A percentile compares a stretch with the other conserved stretches of the same genome.
Evolutionary conservation across 1,140 invertebrate species (phyloP).

Genomic region (Cataglyphis hispanica): DNA sequence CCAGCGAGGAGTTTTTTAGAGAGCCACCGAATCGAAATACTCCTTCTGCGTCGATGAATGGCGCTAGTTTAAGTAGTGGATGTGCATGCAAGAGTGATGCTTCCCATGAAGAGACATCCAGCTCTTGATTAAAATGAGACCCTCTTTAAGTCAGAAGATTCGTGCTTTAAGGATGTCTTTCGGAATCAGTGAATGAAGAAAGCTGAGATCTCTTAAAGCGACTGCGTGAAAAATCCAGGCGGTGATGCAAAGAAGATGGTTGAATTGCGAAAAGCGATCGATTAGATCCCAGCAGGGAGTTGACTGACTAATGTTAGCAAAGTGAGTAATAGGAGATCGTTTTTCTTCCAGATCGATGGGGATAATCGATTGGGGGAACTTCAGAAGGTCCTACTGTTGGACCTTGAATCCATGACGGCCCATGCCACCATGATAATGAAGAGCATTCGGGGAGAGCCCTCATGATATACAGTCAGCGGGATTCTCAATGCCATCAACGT

Average conservation of each 20-base stretch:
- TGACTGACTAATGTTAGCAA: too few species aligned
- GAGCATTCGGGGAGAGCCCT: conserved; percentile 60
- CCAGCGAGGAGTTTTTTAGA: background rate
- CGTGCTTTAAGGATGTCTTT: background rate
- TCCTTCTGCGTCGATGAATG: background rate
- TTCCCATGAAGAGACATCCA: background rate
- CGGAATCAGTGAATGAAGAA: background rate
- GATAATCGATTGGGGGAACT: background rate
- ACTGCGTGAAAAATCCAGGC: background rate
- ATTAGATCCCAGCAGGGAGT: too few species aligned
- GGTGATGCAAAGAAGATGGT: background rate
- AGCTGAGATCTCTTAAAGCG: too few species aligned
- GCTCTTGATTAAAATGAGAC: too few species aligned
- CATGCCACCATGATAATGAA: conserved; percentile 66
- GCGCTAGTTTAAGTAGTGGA: background rate
- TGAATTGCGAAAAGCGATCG: too few species aligned
- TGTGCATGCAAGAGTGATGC: background rate
- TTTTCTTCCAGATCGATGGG: background rate
- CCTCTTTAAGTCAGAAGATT: too few species aligned
- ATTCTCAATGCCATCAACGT: conserved; percentile 13
- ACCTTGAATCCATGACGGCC: conserved; percentile 47
- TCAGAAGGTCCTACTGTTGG: background rate
- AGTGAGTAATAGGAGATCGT: too few species aligned
- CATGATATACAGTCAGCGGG: conserved; percentile 24
- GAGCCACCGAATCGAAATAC: background rate